phyloP scores from a whole-genome alignment of 2,797 vertebrate species.

The Chloroceryle amazona region DNA sequence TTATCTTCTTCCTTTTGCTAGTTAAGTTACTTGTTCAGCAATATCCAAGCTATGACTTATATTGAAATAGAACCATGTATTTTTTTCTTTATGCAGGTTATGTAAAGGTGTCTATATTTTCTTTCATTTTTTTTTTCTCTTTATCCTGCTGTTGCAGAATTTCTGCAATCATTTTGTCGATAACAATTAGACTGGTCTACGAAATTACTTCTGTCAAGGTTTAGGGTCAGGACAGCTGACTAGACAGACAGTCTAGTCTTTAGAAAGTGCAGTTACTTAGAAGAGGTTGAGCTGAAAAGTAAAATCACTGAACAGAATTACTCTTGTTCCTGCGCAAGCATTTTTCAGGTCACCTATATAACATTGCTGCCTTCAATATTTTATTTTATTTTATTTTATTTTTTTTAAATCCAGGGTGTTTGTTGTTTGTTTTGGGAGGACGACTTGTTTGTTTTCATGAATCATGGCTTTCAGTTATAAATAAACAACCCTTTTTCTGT shows the following conservation, averaged over 20 bases:
- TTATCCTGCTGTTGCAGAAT: background rate
- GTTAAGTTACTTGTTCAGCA: background rate
- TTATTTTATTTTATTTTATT: background rate
- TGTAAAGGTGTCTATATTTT: background rate
- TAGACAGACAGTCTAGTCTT: too few relatives aligned
- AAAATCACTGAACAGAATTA: too few relatives aligned
- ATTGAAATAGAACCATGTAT: background rate
- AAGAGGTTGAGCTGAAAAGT: too few relatives aligned
- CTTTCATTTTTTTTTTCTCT: background rate
- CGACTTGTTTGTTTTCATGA: background rate
- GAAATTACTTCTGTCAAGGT: background rate
- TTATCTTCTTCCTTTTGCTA: background rate
- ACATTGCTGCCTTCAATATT: background rate
- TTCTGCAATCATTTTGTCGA: background rate
- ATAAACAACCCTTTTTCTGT: background rate
- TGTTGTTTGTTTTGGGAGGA: background rate
- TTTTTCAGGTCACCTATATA: background rate
- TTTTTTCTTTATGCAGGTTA: background rate
- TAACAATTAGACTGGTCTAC: background rate
- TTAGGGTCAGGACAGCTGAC: too few relatives aligned
- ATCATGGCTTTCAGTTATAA: background rate
- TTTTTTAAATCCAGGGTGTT: rapidly evolving
- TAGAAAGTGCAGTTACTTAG: too few relatives aligned
- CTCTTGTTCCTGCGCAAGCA: too few relatives aligned
- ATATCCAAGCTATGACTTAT: background rate